Evolutionary conservation across 1,140 invertebrate species (phyloP).

Genomic region (Caenorhabditis brenneri): DNA sequence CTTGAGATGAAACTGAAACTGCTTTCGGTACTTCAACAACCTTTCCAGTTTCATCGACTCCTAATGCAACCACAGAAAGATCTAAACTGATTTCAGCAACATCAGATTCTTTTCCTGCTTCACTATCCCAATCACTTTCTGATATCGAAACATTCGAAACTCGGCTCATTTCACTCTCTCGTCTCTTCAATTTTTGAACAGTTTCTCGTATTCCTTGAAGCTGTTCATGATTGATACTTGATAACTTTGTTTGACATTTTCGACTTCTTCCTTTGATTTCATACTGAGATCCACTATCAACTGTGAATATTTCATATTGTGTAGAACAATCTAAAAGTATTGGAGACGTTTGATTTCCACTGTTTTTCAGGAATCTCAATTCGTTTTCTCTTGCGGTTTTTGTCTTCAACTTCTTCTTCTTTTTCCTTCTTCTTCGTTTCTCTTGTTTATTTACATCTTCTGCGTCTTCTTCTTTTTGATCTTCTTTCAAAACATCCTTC

Average conservation of each 20-base stretch:
- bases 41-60: not conserved
- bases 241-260: slow-evolving; percentile 43
- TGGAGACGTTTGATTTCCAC: slow-evolving; percentile 38
- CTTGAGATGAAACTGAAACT: too few relatives aligned
- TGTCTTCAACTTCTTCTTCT: not conserved
- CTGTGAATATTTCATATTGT: slow-evolving; percentile 22
- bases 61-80: not conserved
- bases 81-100: slow-evolving; percentile 23
- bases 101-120: slow-evolving; percentile 31
- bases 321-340: slow-evolving; percentile 24
- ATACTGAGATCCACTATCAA: slow-evolving; percentile 2
- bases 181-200: not conserved
- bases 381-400: not conserved
- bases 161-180: slow-evolving; percentile 22
- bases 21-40: not conserved
- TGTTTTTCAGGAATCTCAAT: slow-evolving; percentile 45
- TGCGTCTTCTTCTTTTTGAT: not conserved
- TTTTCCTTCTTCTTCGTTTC: slow-evolving; percentile 1
- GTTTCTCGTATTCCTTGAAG: slow-evolving; percentile 24
- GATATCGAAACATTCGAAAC: not conserved
- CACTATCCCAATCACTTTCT: slow-evolving; percentile 41
- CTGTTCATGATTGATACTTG: slow-evolving; percentile 33
- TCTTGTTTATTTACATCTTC: not conserved
- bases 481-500: not conserved
- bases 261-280: slow-evolving; percentile 18